Base-by-base conservation (phyloP, 2,888 invertebrate genomes). In the Cephus spinipes region DNA sequence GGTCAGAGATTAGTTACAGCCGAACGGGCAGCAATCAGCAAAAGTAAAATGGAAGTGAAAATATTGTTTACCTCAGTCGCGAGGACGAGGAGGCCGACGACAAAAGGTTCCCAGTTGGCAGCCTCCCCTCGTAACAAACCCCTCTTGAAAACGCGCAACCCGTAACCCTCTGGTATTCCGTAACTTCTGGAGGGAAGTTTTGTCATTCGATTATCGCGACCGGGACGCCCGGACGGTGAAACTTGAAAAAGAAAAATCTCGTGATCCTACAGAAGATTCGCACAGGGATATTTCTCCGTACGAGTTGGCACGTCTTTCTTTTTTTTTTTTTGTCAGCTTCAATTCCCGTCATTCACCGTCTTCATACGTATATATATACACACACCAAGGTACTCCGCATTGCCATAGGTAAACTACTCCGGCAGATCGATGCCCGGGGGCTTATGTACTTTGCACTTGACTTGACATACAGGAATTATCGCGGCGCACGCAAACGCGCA, bases 1-100 rank as follows among this genome's bases (percentile, higher is more conserved):
- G 33, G 71, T 71, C 31, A 15, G 73, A 81, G 77, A 82, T 82
- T 80, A 78, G 77, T 82, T 80, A 83, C 81, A 76, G 78, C 32
- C 73, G 80, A 78, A 80, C 74, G 80, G 78, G 77, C 79, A 79
- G 79, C 81, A 83, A 83, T 83, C 83, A 83, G 81, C 79, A 35
- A 34, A 73, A 31, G 74, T 12, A 33, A 55, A 73, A 73, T 34
- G 74, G n/a, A 30, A 68, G 79, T 35, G 68, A 31, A 79, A 76
- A 74, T 79, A 79, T 79, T 79, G 76, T 79, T 79, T 77, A 75
- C 74, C 73, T 69, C 76, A 35, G 76, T 12, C 74, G 12, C 23
- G 23, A 2, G 23, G 74, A 15, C 31, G 3, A 32, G 36, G 4
- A 32, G 12, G 35, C 9, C 23, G 35, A 74, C 74, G 9, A 55